phyloP scores from a whole-genome alignment of 2,113 vertebrate species.

The Miniopterus natalensis region DNA sequence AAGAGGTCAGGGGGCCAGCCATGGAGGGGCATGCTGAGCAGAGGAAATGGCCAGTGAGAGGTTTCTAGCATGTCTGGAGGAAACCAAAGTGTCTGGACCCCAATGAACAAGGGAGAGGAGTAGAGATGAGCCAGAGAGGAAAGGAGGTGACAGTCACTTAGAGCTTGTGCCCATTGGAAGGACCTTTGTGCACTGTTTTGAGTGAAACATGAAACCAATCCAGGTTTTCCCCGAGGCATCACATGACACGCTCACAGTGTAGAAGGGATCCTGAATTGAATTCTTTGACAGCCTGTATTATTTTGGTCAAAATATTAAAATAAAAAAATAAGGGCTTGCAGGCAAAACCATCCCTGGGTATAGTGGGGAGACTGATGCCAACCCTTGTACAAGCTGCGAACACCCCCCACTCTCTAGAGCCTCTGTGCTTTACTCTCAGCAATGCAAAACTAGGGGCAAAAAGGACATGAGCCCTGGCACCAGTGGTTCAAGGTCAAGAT shows the following conservation, averaged over 20 bases:
- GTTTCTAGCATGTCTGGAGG: neutral
- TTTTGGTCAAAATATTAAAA: neutral
- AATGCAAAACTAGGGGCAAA: neutral
- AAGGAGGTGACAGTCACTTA: neutral
- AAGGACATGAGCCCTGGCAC: neutral
- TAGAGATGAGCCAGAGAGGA: neutral
- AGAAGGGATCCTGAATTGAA: neutral
- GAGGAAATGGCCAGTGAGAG: neutral
- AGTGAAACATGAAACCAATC: neutral
- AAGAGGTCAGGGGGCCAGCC: neutral
- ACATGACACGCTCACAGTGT: neutral
- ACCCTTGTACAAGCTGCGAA: neutral
- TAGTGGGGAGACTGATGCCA: neutral
- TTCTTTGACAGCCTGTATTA: neutral
- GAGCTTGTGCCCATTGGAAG: neutral
- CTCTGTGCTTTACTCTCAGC: no score
- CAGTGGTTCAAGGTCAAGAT: neutral
- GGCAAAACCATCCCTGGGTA: no score
- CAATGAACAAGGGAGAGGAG: accelerated
- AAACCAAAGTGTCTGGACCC: neutral
- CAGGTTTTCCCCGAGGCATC: neutral
- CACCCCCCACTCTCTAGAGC: accelerated
- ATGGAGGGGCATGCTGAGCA: accelerated
- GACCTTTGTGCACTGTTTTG: neutral
- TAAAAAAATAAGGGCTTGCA: neutral